phyloP scores from a whole-genome alignment of 2,888 invertebrate species.

The Campoletis raptor region DNA sequence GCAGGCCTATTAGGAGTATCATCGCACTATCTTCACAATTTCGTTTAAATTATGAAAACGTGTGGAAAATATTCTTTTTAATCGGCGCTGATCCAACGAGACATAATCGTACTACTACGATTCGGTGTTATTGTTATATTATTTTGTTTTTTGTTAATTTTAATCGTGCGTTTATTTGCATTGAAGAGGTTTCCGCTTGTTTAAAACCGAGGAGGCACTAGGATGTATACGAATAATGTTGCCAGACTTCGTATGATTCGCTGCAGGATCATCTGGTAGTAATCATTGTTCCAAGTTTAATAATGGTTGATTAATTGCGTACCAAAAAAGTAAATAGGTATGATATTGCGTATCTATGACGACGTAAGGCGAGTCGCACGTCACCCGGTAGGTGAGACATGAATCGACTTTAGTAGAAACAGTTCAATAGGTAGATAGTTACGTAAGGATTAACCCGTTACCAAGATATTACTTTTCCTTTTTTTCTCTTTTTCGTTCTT shows the following conservation, averaged over 20 bases:
- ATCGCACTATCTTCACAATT: neutral
- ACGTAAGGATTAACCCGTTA: constrained; percentile 71
- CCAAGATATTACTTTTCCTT: constrained; percentile 70
- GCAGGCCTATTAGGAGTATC: constrained; percentile 2
- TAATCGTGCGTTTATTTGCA: constrained; percentile 29
- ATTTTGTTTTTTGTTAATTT: constrained; percentile 23
- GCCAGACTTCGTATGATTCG: constrained; percentile 53
- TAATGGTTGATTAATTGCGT: constrained; percentile 30
- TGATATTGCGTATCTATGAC: constrained; percentile 47
- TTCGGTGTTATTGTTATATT: constrained; percentile 18
- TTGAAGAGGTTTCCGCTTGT: neutral
- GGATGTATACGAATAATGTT: constrained; percentile 12
- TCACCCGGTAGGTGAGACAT: constrained; percentile 44
- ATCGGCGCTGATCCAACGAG: constrained; percentile 15
- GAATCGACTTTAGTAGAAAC: constrained; percentile 50
- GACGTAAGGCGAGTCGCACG: constrained; percentile 40
- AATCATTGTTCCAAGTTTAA: constrained; percentile 66
- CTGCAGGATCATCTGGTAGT: constrained; percentile 60
- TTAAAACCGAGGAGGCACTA: neutral
- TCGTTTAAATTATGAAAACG: neutral
- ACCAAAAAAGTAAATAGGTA: constrained; percentile 37
- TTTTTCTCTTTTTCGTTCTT: constrained; percentile 64
- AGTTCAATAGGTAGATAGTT: constrained; percentile 66
- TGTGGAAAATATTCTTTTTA: constrained; percentile 15
- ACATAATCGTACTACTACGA: constrained; percentile 12